Percentiles rank a stretch among this genome's conserved stretches.
Conservation (phyloP, 2,888 invertebrate species). For the Leistus spinibarbis region DNA sequence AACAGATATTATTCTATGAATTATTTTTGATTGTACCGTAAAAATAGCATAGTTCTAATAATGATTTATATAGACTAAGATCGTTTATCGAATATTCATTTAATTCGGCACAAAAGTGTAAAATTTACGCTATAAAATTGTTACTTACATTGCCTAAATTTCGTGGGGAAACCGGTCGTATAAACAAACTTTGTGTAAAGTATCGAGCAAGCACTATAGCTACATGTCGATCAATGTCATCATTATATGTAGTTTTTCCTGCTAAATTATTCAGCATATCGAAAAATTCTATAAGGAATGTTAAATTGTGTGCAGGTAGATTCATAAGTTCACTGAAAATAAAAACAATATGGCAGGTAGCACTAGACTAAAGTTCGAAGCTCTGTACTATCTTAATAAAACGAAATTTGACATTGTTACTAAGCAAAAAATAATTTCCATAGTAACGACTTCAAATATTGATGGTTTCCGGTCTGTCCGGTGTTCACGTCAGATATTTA, state of each 20-base stretch:
- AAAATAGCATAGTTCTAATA: too few species aligned
- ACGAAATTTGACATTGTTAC: too few species aligned
- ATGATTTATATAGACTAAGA: too few species aligned
- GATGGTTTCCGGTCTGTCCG: too few species aligned
- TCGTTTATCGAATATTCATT: too few species aligned
- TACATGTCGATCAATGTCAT: conserved; percentile 35
- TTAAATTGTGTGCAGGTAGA: conserved; percentile 36
- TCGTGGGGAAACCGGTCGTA: conserved; percentile 40
- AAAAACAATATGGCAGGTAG: not conserved
- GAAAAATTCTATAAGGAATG: conserved; percentile 34
- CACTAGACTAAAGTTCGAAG: too few species aligned
- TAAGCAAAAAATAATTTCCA: too few species aligned
- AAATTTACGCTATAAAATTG: too few species aligned
- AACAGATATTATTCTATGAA: not conserved
- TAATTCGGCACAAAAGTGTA: too few species aligned
- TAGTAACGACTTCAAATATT: too few species aligned
- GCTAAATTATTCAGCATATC: conserved; percentile 36
- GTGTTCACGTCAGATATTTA: too few species aligned
- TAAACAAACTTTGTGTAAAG: conserved; percentile 38
- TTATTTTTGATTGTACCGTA: not conserved
- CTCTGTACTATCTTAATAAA: too few species aligned
- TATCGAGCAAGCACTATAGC: conserved; percentile 39
- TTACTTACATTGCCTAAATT: conserved; percentile 34
- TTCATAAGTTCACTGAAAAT: conserved; percentile 39
- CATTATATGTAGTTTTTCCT: conserved; percentile 24